Percentiles rank a stretch among this genome's conserved stretches.
These are phyloP conservation scores for Lucilia cuprina DNA, from an alignment of 1,140 invertebrate species.

Conservation along the genomic window DNA sequence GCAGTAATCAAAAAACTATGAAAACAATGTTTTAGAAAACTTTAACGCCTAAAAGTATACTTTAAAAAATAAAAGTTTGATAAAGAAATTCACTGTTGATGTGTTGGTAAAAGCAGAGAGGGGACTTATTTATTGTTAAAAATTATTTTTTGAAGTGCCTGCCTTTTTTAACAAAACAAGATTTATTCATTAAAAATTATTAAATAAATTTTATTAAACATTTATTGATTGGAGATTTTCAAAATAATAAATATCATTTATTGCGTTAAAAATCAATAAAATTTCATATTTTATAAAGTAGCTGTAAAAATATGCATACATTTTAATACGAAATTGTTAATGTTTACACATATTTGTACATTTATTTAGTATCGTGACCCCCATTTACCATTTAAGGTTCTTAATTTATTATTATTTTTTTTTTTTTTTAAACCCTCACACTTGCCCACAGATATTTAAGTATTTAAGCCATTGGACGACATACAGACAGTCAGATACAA, in stretches of 20 bases:
- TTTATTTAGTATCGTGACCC: too few species aligned
- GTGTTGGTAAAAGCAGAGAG: background rate
- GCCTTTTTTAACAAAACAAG: too few species aligned
- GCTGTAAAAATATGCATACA: too few species aligned
- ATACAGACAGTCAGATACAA: background rate
- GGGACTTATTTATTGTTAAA: background rate
- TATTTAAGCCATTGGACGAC: background rate
- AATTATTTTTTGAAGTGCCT: too few species aligned
- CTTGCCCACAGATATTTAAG: background rate
- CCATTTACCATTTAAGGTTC: too few species aligned
- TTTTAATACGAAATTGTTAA: too few species aligned
- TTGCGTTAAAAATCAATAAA: background rate
- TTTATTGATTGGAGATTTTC: too few species aligned
- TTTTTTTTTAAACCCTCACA: background rate
- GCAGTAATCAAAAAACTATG: background rate
- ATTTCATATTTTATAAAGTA: too few species aligned
- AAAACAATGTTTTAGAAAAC: background rate
- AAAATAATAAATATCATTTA: too few species aligned
- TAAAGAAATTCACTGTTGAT: background rate
- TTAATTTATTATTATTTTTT: background rate
- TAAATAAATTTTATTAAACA: too few species aligned
- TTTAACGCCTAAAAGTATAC: slow-evolving; percentile 12
- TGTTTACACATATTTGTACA: too few species aligned
- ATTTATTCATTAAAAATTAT: too few species aligned
- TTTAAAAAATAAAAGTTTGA: background rate